These are phyloP conservation scores for Chionodraco myersi DNA, from an alignment of 2,113 vertebrate species.

Conservation along the genomic window DNA sequence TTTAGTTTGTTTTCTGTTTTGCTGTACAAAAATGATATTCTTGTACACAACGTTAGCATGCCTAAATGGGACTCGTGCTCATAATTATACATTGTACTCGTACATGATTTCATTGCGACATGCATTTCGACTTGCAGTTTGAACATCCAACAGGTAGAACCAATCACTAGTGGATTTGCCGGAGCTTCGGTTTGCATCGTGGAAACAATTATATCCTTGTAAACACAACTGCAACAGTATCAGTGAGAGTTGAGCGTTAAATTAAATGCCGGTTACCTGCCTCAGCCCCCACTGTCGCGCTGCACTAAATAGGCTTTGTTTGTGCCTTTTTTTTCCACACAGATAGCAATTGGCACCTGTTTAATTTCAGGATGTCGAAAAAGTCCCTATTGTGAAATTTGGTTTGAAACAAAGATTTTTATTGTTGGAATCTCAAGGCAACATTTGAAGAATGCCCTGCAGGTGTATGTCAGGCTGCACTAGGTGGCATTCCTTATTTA, in stretches of 20 bases:
- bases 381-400: slow-evolving; percentile 22
- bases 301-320: slow-evolving; percentile 3
- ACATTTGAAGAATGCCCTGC: slow-evolving; percentile 10
- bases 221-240: slow-evolving; percentile 17
- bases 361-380: slow-evolving; percentile 32
- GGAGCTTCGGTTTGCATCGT: slow-evolving; percentile 5
- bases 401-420: slow-evolving; percentile 21
- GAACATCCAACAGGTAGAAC: slow-evolving; percentile 44
- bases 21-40: slow-evolving; percentile 7
- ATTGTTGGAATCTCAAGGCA: slow-evolving; percentile 9
- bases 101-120: slow-evolving; percentile 21
- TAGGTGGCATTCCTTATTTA: slow-evolving; percentile 8
- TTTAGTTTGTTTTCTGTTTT: neutral
- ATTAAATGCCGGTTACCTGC: slow-evolving; percentile 29
- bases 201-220: slow-evolving; percentile 27
- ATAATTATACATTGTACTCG: slow-evolving; percentile 34
- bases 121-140: slow-evolving; percentile 23
- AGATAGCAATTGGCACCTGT: slow-evolving; percentile 42
- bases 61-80: neutral
- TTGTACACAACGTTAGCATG: slow-evolving; percentile 30
- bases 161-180: slow-evolving; percentile 40
- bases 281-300: slow-evolving; percentile 3
- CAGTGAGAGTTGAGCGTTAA: slow-evolving; percentile 24
- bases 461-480: slow-evolving; percentile 38
- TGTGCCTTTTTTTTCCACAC: slow-evolving; percentile 17